Base-by-base conservation (phyloP, 2,113 vertebrate species). In the Theropithecus gelada region DNA sequence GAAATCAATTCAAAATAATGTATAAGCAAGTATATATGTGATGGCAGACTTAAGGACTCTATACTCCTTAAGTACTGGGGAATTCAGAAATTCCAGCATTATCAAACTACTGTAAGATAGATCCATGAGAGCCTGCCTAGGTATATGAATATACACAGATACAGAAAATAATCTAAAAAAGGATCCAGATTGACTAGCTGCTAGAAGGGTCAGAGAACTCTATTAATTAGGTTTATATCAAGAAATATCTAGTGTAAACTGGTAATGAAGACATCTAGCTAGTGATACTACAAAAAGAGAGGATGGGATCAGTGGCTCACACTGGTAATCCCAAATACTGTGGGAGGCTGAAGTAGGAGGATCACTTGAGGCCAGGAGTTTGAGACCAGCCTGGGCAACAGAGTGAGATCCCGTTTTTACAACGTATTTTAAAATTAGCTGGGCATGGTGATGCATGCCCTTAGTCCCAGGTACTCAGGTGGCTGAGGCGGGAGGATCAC, bases 1-100 rank as follows among this genome's bases (percentile, higher is more conserved):
- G 43, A 94, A 93, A 81, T 82, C 38, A 93, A 70, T 79, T 93
- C 89, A 97, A 94, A 79, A 35, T 92, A 97, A 96, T 79, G 61
- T 35, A 76, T 45, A 90, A 92, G 93, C 61, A 81, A 94, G 30
- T 92, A 59, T 70, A 22, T 72, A 89, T 57, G 38, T 80, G 25
- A 94, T 32, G 12, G 68, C 43, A 75, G 43, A 88, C 16, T 93
- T 97, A 95, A 6, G 96, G 8, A 91, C 61, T 82, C 6, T 66
- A 40, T 16, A 93, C 13, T 76, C 25, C 40, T 70, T 72, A 93
- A 78, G 4, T 72, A 35, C 13, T 83, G 13, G n/a, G 27, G n/a
- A 95, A 92, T 88, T 76, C 43, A 82, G 30, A 88, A 85, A 55
- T 79, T 96, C 22, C 20, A 90, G 25, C 18, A 25, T 94, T 57